Evolutionary conservation across 2,797 vertebrate species (phyloP).

Genomic region (Takifugu rubripes): DNA sequence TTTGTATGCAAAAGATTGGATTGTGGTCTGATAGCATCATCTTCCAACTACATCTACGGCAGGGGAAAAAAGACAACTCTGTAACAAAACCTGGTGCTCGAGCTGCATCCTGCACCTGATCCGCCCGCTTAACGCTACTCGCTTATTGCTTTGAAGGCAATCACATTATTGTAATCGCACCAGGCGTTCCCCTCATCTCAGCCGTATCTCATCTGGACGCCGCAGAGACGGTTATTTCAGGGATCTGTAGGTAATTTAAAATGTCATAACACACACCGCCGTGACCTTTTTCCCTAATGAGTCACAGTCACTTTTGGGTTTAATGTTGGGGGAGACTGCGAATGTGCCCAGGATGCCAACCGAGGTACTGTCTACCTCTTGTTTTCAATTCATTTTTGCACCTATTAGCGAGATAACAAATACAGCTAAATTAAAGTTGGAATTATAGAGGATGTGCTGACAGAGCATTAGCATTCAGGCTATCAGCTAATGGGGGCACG

Average conservation of each 20-base stretch:
- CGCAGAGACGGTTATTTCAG: constrained; percentile 20
- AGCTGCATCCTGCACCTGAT: constrained; percentile 37
- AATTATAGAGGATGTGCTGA: background rate
- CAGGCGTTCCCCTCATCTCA: constrained; percentile 31
- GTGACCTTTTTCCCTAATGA: constrained; percentile 4
- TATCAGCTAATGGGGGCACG: too few species aligned
- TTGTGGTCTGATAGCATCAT: too few species aligned
- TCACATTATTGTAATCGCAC: constrained; percentile 53
- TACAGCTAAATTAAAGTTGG: background rate
- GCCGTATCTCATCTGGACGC: constrained; percentile 30
- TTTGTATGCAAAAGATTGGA: too few species aligned
- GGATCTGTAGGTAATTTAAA: constrained; percentile 5
- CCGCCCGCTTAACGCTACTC: constrained; percentile 43
- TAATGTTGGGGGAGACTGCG: background rate
- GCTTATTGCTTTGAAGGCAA: constrained; percentile 35
- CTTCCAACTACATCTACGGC: too few species aligned
- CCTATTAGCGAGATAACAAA: background rate
- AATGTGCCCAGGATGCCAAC: too few species aligned
- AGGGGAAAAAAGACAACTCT: too few species aligned
- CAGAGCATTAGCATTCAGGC: background rate
- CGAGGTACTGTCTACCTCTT: background rate
- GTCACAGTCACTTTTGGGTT: background rate
- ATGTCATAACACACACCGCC: constrained; percentile 1
- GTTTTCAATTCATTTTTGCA: background rate
- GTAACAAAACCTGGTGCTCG: constrained; percentile 23